Percentiles rank a stretch among this genome's conserved stretches.
Conservation (phyloP, 2,888 invertebrate species). For the Orthonevra nobilis region DNA sequence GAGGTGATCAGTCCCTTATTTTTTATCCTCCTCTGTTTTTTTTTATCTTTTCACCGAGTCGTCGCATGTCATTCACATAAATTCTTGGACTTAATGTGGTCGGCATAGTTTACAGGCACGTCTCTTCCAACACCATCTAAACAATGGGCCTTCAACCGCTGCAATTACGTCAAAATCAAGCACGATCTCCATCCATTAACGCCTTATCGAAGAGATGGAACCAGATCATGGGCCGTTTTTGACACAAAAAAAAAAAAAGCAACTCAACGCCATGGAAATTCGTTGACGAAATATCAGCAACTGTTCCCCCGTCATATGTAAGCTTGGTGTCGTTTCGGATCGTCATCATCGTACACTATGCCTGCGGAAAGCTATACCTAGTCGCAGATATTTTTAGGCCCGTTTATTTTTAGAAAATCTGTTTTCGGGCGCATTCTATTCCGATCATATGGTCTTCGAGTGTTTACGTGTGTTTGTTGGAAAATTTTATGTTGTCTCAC, state of each 20-base stretch:
- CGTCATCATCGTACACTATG: constrained; percentile 52
- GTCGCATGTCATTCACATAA: constrained; percentile 50
- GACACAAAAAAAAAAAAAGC: too few species aligned
- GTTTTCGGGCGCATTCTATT: constrained; percentile 12
- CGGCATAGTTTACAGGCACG: constrained; percentile 30
- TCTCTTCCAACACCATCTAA: constrained; percentile 20
- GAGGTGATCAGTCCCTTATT: too few species aligned
- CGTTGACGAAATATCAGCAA: constrained; percentile 61
- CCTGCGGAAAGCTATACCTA: constrained; percentile 2
- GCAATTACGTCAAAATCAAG: constrained; percentile 11
- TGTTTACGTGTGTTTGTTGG: constrained; percentile 22
- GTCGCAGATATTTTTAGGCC: constrained; percentile 54
- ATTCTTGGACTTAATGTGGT: constrained; percentile 57
- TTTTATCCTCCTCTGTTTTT: neutral
- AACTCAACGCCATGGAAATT: too few species aligned
- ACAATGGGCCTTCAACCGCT: constrained; percentile 25
- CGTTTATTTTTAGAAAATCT: constrained; percentile 43
- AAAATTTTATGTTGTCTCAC: constrained; percentile 24
- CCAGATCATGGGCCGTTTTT: constrained; percentile 4
- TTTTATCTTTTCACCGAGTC: constrained; percentile 27
- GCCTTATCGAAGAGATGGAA: constrained; percentile 19
- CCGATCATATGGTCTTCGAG: constrained; percentile 32
- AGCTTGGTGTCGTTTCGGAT: neutral
- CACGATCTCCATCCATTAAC: neutral
- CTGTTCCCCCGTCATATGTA: constrained; percentile 27